Conservation (phyloP, 2,888 invertebrate genomes). For the Piscicola geometra region DNA sequence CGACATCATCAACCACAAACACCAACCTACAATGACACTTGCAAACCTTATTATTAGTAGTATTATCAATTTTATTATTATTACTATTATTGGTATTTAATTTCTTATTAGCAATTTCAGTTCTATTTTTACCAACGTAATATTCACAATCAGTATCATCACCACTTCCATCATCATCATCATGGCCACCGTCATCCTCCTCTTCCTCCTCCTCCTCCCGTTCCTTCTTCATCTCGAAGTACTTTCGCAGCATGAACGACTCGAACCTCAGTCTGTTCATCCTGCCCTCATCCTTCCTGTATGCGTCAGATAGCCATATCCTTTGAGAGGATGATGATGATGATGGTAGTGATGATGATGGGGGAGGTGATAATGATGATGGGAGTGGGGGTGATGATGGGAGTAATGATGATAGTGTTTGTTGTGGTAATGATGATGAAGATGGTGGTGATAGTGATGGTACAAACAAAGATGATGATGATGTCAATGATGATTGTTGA, state of each 20-base stretch:
- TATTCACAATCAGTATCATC: too few species aligned
- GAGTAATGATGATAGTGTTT: background rate
- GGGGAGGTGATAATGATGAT: slow-evolving; percentile 5
- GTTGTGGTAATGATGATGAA: slow-evolving; percentile 2
- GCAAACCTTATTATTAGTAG: too few species aligned
- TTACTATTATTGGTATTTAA: too few species aligned
- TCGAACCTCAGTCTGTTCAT: background rate
- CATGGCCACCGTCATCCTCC: background rate
- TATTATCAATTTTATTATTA: too few species aligned
- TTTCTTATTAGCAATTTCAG: too few species aligned
- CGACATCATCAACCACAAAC: background rate
- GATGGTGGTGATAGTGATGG: slow-evolving; percentile 10
- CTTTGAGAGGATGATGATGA: background rate
- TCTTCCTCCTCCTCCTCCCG: background rate
- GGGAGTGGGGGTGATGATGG: background rate
- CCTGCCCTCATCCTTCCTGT: background rate
- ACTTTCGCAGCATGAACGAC: background rate
- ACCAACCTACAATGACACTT: background rate
- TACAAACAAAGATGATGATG: background rate
- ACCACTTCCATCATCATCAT: background rate
- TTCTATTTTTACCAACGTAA: too few species aligned
- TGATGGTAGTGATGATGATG: background rate
- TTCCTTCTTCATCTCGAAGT: background rate
- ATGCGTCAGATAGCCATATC: background rate
- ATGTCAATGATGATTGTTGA: background rate